Percentiles rank a stretch among this genome's conserved stretches.
These are phyloP conservation scores for Emmelina monodactyla DNA, from an alignment of 2,888 invertebrate genomes.

Conservation along the genomic window DNA sequence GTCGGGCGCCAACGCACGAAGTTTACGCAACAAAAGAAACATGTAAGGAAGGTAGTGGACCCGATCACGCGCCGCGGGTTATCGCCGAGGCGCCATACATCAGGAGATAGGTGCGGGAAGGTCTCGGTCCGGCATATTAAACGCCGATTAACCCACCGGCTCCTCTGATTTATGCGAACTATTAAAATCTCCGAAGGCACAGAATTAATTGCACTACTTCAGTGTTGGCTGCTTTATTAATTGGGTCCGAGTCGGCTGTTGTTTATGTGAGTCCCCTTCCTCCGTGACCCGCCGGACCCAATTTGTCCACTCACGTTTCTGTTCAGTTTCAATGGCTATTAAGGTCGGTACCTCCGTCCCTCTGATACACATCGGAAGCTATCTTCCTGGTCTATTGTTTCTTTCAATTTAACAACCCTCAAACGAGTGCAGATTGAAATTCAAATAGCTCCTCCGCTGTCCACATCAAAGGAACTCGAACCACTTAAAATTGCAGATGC, in stretches of 20 bases:
- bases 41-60: constrained; percentile 18
- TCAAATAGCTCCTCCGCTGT: not conserved
- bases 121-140: constrained; percentile 58
- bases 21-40: constrained; percentile 20
- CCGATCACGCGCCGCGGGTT: constrained; percentile 32
- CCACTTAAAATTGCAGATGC: constrained; percentile 36
- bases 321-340: constrained; percentile 57
- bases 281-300: constrained; percentile 55
- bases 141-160: constrained; percentile 63
- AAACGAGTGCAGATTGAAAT: not conserved
- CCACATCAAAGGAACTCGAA: constrained; percentile 12
- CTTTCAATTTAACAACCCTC: constrained; percentile 2
- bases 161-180: constrained; percentile 61
- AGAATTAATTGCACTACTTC: constrained; percentile 65
- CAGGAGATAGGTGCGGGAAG: constrained; percentile 25
- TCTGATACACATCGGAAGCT: constrained; percentile 26
- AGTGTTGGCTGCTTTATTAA: constrained; percentile 61
- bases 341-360: constrained; percentile 46
- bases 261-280: constrained; percentile 58
- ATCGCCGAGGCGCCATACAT: constrained; percentile 28
- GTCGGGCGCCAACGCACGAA: constrained; percentile 14
- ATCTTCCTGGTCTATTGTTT: constrained; percentile 12
- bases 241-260: constrained; percentile 60
- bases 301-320: constrained; percentile 61
- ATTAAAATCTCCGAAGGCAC: constrained; percentile 65